Percentiles rank a stretch among this genome's conserved stretches.
Conservation (phyloP, 2,113 vertebrate species). For the Proterorhinus semilunaris region DNA sequence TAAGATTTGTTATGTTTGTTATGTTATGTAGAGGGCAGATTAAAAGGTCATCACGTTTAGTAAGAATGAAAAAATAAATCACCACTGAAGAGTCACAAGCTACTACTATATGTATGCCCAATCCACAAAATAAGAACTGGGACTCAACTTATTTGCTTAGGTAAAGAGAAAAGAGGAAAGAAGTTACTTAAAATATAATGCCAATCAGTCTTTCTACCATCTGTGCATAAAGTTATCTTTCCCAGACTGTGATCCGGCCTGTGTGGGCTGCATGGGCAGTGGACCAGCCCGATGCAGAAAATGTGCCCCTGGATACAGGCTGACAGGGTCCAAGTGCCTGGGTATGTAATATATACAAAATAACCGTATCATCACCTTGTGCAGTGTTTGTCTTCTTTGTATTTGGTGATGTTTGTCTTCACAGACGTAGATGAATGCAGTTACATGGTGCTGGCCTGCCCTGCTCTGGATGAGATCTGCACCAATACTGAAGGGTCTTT, state of each 20-base stretch:
- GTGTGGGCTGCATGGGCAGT: conserved; percentile 89
- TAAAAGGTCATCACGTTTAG: not conserved
- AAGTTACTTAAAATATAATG: not conserved
- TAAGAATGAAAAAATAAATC: too few species aligned
- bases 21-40: not conserved
- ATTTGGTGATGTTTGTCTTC: not conserved
- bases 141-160: too few species aligned
- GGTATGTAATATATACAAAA: conserved; percentile 70
- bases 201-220: not conserved
- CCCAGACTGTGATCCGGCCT: conserved; percentile 87
- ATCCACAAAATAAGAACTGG: too few species aligned
- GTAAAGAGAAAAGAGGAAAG: not conserved
- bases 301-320: conserved; percentile 88
- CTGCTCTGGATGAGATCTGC: conserved; percentile 82
- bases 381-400: not conserved
- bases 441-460: conserved; percentile 77
- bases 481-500: conserved; percentile 87
- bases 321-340: conserved; percentile 86
- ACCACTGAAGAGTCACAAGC: too few species aligned
- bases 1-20: conserved; percentile 47
- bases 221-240: conserved; percentile 15
- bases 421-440: conserved; percentile 90
- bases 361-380: not conserved
- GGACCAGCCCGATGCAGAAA: conserved; percentile 90
- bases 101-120: too few species aligned